Base-by-base conservation (phyloP, 1,140 invertebrate genomes). In the Limonius californicus region DNA sequence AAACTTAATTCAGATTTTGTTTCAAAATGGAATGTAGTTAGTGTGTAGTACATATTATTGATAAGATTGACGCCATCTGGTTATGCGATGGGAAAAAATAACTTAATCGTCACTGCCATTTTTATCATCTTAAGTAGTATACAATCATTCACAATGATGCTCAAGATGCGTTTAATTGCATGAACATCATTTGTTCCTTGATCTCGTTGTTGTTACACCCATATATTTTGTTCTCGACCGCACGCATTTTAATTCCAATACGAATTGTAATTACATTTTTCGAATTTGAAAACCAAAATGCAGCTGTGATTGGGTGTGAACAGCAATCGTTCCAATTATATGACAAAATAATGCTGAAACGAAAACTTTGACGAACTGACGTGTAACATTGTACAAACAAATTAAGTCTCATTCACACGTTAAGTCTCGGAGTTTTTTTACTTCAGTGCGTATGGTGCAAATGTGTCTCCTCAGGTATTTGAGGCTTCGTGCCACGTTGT, bases 21-120 rank as follows among this genome's bases (percentile, higher is more conserved):
- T 39, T 6, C 7, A 27, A 39, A 39, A 39, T 39, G 35, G 35
- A 2, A 39, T 39, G 11, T 39, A 39, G n/a, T 39, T 12, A 39
- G n/a, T 14, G 2, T 39, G n/a, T 9, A 39, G 35, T 14, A 39
- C 2, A 12, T 39, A 39, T 12, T 12, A 39, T 39, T 27, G 23
- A 27, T 45, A 50, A 18, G n/a, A 50, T 19, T 18, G n/a, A 50
- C 16, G 45, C 45, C 45, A 50, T 50, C 45, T 50, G 7, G 20
- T 50, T 8, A 50, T 50, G 45, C 45, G 45, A 50, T 50, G 45
- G 45, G 35, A 59, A 59, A 59, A n/a, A 14, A 54, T 35, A 61
- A 61, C 60, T 61, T 61, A 61, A 42, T 43, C 54, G 54, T 54
- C 60, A 61, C 60, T 61, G 60, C 60, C 60, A 61, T 61, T 61